A percentile compares a stretch with the other conserved stretches of the same genome.
phyloP scores from a whole-genome alignment of 2,888 invertebrate species.

The Cyaniris semiargus region DNA sequence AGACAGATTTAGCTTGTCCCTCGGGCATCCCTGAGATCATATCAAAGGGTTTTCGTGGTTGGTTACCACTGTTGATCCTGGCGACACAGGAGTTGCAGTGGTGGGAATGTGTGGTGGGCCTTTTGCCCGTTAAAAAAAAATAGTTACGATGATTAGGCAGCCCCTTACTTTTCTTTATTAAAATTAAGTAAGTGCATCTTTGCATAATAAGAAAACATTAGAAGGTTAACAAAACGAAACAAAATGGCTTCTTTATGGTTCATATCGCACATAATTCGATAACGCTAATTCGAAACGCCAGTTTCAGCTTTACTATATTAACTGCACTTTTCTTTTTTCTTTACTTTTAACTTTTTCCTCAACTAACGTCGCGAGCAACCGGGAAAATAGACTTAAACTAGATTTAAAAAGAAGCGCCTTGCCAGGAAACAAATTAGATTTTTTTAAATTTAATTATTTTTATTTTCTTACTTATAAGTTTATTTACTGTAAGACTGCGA shows the following conservation, averaged over 20 bases:
- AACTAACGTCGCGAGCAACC: slow-evolving; percentile 35
- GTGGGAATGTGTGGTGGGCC: too few relatives aligned
- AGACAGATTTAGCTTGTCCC: too few relatives aligned
- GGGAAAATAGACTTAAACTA: slow-evolving; percentile 39
- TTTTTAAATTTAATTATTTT: slow-evolving; percentile 31
- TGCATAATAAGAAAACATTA: too few relatives aligned
- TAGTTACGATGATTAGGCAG: too few relatives aligned
- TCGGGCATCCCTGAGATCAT: too few relatives aligned
- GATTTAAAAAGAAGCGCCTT: slow-evolving; percentile 39
- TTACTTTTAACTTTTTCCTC: slow-evolving; percentile 19
- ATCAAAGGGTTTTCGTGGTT: too few relatives aligned
- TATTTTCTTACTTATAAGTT: slow-evolving; percentile 30
- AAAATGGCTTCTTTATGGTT: not conserved
- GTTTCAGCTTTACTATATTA: slow-evolving; percentile 30
- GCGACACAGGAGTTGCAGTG: too few relatives aligned
- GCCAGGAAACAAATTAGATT: slow-evolving; percentile 32
- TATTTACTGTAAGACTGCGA: slow-evolving; percentile 21
- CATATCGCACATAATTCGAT: slow-evolving; percentile 26
- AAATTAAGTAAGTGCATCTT: too few relatives aligned
- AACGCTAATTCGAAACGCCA: slow-evolving; percentile 31
- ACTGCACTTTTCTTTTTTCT: not conserved
- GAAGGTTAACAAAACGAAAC: not conserved
- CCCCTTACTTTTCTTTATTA: too few relatives aligned
- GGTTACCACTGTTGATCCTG: too few relatives aligned
- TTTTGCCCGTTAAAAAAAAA: too few relatives aligned